Percentiles rank a stretch among this genome's conserved stretches.
Evolutionary conservation across 1,140 invertebrate genomes (phyloP).

Genomic region (Papilio xuthus): DNA sequence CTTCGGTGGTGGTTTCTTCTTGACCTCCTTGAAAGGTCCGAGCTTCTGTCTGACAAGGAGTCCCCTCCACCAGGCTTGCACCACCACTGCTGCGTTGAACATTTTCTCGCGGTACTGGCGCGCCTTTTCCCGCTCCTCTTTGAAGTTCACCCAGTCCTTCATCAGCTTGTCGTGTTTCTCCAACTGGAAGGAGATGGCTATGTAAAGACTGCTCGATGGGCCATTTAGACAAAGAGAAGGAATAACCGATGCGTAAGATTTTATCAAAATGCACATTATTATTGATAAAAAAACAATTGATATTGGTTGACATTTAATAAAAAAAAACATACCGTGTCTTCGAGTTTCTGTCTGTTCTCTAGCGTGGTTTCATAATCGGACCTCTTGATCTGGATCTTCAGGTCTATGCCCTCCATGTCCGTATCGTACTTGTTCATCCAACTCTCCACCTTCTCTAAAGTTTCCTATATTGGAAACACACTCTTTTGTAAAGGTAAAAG

Average conservation of each 20-base stretch:
- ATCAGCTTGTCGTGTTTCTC: slow-evolving; percentile 62
- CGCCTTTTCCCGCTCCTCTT: slow-evolving; percentile 67
- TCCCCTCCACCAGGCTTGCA: slow-evolving; percentile 88
- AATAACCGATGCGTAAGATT: background rate
- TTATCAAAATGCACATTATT: too few species aligned
- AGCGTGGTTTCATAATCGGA: slow-evolving; percentile 65
- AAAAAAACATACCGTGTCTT: slow-evolving; percentile 63
- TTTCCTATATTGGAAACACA: slow-evolving; percentile 60
- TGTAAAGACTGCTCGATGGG: background rate
- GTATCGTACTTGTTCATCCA: slow-evolving; percentile 76
- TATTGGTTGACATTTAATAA: background rate
- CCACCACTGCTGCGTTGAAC: slow-evolving; percentile 73
- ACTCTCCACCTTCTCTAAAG: slow-evolving; percentile 62
- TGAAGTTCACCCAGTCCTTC: slow-evolving; percentile 69
- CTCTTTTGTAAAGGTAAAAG: background rate
- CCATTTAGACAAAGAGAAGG: background rate
- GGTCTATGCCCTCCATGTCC: slow-evolving; percentile 70
- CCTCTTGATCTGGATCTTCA: slow-evolving; percentile 72
- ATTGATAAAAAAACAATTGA: background rate
- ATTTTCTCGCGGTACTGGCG: slow-evolving; percentile 64
- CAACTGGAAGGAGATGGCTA: slow-evolving; percentile 46
- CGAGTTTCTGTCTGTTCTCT: slow-evolving; percentile 59
- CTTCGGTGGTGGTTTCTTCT: slow-evolving; percentile 71
- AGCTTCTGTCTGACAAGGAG: slow-evolving; percentile 85
- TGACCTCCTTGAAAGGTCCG: slow-evolving; percentile 81